phyloP scores from a whole-genome alignment of 2,113 vertebrate species.

The Bambusicola thoracicus region DNA sequence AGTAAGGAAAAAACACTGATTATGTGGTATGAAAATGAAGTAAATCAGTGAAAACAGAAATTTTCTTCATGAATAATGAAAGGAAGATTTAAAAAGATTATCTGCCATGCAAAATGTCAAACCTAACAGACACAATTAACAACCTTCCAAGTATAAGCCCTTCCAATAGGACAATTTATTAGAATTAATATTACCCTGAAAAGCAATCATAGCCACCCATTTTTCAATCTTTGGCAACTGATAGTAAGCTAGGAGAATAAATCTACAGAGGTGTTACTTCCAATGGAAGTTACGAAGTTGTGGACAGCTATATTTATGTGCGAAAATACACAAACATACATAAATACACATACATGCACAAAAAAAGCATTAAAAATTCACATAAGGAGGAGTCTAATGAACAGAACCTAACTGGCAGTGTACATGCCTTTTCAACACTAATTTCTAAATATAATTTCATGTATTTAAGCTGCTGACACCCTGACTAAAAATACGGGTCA shows the following conservation, averaged over 20 bases:
- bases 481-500: not conserved
- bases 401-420: rapidly evolving
- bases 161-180: not conserved
- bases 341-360: not conserved
- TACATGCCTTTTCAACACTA: not conserved
- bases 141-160: not conserved
- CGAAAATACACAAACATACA: not conserved
- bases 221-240: not conserved
- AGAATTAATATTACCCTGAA: not conserved
- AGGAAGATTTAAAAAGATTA: not conserved
- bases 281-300: not conserved
- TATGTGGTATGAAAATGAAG: not conserved
- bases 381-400: not conserved
- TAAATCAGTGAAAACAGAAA: not conserved
- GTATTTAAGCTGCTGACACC: not conserved
- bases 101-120: not conserved
- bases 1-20: not conserved
- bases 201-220: not conserved
- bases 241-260: not conserved
- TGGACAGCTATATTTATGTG: not conserved
- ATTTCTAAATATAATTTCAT: not conserved
- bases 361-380: not conserved
- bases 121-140: not conserved
- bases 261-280: not conserved
- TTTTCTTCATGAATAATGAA: not conserved